Conservation (phyloP, 2,888 invertebrate genomes). For the Stegophylla sp. region DNA sequence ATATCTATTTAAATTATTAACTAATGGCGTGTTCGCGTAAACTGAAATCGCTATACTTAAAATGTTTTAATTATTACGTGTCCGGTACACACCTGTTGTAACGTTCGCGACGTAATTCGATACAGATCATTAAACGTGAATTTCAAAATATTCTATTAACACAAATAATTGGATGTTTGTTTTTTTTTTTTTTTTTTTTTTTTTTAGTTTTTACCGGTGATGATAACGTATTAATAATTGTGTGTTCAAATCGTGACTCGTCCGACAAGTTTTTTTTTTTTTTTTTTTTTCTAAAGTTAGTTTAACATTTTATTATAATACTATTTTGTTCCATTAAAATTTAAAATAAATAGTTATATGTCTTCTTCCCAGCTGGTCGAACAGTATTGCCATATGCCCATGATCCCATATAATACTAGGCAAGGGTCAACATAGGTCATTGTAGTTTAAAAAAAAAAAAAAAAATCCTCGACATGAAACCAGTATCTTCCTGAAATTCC, state of each 20-base stretch:
- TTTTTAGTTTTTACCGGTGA: not conserved
- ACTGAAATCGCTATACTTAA: not conserved
- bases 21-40: not conserved
- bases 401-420: not conserved
- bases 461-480: slow-evolving; percentile 42
- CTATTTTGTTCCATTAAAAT: not conserved
- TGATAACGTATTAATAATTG: not conserved
- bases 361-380: not conserved
- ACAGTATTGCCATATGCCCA: slow-evolving; percentile 18
- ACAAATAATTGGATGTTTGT: not conserved
- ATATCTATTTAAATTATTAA: not conserved
- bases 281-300: no score
- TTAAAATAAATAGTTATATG: slow-evolving; percentile 20
- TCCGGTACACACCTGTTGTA: not conserved
- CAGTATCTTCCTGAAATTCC: slow-evolving; percentile 53
- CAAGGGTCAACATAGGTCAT: slow-evolving; percentile 51
- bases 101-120: not conserved
- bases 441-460: slow-evolving; percentile 19
- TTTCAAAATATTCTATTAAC: slow-evolving; percentile 7
- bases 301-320: slow-evolving; percentile 34
- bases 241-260: slow-evolving; percentile 20
- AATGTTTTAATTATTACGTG: not conserved
- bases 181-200: no score
- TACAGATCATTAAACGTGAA: slow-evolving; percentile 7
- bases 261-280: slow-evolving; percentile 13